These are phyloP conservation scores for Pelobates cultripes DNA, from an alignment of 2,797 vertebrate genomes.

Conservation along the genomic window DNA sequence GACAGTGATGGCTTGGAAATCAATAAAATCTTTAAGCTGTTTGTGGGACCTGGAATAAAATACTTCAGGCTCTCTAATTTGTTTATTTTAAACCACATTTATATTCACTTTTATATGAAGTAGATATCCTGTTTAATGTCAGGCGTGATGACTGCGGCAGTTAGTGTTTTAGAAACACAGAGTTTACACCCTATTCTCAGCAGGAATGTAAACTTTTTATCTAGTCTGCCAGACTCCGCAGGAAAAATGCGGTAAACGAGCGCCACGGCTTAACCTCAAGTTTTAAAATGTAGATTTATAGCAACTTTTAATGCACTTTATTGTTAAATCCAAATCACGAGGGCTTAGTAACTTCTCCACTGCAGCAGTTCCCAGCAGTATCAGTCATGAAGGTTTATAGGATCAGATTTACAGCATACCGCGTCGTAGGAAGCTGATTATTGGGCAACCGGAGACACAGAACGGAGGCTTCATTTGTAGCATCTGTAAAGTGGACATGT, in stretches of 20 bases:
- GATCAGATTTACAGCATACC: background rate
- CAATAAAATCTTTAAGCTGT: constrained; percentile 47
- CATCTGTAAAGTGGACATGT: too few relatives aligned
- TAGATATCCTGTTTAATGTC: constrained; percentile 12
- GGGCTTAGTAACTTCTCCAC: background rate
- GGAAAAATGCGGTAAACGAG: background rate
- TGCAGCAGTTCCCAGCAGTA: background rate
- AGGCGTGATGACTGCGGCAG: background rate
- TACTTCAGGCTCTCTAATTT: constrained; percentile 15
- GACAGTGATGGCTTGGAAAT: constrained; percentile 44
- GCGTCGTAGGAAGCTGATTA: background rate
- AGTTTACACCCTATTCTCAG: constrained; percentile 19
- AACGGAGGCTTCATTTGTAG: too few relatives aligned
- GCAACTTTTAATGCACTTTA: constrained; percentile 5
- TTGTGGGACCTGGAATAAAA: constrained; percentile 30
- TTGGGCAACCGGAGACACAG: background rate
- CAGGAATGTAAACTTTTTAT: constrained; percentile 40
- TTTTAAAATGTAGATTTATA: constrained; percentile 15
- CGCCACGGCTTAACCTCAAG: background rate
- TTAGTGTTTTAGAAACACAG: background rate
- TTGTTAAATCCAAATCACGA: background rate
- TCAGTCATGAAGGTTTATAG: background rate
- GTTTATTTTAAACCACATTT: constrained; percentile 14
- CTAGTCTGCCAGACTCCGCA: constrained; percentile 11
- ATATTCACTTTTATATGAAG: constrained; percentile 22